Conservation (phyloP, 1,140 invertebrate species). For the Magallana ariakensis region DNA sequence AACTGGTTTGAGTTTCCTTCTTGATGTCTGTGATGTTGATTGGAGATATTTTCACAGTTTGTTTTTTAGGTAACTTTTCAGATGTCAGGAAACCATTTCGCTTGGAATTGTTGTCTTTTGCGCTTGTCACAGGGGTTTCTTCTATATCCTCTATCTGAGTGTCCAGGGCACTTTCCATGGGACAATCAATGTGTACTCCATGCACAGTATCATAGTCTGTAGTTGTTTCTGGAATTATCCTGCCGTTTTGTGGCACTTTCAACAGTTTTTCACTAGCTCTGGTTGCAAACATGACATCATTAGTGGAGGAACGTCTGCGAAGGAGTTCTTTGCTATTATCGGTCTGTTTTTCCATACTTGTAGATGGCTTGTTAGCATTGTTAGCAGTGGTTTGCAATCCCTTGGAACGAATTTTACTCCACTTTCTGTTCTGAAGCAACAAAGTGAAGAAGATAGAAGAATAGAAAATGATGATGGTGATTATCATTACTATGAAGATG, state of each 20-base stretch:
- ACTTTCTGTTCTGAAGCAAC: constrained; percentile 59
- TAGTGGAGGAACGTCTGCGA: neutral
- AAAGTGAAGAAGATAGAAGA: constrained; percentile 65
- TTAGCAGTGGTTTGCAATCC: neutral
- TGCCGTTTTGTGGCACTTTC: constrained; percentile 2
- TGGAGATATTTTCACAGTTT: neutral
- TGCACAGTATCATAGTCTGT: neutral
- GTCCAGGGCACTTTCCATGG: neutral
- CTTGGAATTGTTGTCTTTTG: neutral
- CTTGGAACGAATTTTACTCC: constrained; percentile 44
- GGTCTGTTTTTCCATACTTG: neutral
- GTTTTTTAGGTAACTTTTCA: neutral
- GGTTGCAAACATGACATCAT: neutral
- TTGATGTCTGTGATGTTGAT: neutral
- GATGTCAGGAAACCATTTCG: neutral
- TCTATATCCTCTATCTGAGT: constrained; percentile 3
- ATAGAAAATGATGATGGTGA: constrained; percentile 65
- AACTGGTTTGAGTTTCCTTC: neutral
- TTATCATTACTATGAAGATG: constrained; percentile 62
- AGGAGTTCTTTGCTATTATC: neutral
- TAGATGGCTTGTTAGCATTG: neutral
- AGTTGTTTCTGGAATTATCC: neutral
- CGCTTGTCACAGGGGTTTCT: neutral
- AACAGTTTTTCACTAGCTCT: constrained; percentile 38
- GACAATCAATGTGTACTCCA: neutral